Conservation (phyloP, 2,797 vertebrate genomes). For the Sciurus vulgaris region DNA sequence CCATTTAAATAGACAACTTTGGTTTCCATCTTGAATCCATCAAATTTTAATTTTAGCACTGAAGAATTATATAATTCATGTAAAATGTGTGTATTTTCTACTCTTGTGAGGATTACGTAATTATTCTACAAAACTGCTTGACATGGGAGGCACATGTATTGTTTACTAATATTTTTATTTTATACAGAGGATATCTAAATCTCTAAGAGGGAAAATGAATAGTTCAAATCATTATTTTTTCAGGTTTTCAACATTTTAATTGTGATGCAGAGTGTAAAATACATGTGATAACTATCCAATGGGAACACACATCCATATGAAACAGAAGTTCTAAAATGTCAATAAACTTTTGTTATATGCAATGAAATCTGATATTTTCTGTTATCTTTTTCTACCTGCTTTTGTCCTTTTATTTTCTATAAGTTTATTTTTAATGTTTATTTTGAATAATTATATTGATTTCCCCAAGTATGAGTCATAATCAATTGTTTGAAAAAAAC, state of each 20-base stretch:
- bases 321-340: not conserved
- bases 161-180: not conserved
- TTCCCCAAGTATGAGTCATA: not conserved
- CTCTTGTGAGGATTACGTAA: conserved; percentile 20
- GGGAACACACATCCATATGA: not conserved
- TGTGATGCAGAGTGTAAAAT: not conserved
- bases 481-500: not conserved
- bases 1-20: not conserved
- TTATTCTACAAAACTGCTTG: not conserved
- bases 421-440: not conserved
- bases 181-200: not conserved
- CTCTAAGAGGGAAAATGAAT: not conserved
- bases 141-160: not conserved
- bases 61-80: not conserved
- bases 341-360: not conserved
- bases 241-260: not conserved
- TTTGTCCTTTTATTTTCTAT: not conserved
- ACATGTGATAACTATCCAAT: not conserved
- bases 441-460: not conserved
- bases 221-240: not conserved
- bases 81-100: not conserved
- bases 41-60: conserved; percentile 32
- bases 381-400: not conserved
- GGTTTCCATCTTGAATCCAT: not conserved
- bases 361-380: not conserved